Evolutionary conservation across 2,888 invertebrate genomes (phyloP).

Genomic region (Coleophora flavipennella): DNA sequence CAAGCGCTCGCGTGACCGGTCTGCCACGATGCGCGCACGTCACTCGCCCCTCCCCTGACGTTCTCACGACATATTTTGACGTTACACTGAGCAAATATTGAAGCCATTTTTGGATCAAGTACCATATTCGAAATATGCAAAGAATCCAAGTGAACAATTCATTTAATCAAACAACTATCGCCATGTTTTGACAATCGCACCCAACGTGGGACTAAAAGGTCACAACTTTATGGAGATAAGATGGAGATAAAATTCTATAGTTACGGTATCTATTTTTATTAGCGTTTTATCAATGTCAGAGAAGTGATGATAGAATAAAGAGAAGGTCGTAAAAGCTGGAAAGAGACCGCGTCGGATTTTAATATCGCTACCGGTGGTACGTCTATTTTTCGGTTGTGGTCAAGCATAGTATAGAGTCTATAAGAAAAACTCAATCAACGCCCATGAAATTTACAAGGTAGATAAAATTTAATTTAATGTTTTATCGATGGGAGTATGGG

Average conservation of each 20-base stretch:
- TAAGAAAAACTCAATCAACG: slow-evolving; percentile 56
- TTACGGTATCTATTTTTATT: slow-evolving; percentile 29
- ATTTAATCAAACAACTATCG: slow-evolving; percentile 2
- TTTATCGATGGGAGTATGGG: slow-evolving; percentile 47
- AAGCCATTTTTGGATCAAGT: slow-evolving; percentile 57
- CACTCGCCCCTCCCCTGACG: slow-evolving; percentile 41
- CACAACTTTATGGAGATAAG: slow-evolving; percentile 32
- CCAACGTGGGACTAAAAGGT: slow-evolving; percentile 30
- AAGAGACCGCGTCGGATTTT: slow-evolving; percentile 41
- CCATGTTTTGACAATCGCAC: slow-evolving; percentile 29
- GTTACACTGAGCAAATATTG: slow-evolving; percentile 66
- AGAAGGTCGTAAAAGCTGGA: slow-evolving; percentile 28
- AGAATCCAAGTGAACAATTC: slow-evolving; percentile 42
- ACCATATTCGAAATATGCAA: slow-evolving; percentile 37
- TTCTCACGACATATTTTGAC: slow-evolving; percentile 68
- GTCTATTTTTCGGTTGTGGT: slow-evolving; percentile 22
- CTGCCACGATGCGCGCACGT: slow-evolving; percentile 45
- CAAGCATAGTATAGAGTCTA: slow-evolving; percentile 17
- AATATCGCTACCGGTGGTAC: slow-evolving; percentile 46
- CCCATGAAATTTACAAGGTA: slow-evolving; percentile 64
- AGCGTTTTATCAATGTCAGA: slow-evolving; percentile 31
- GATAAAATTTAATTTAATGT: slow-evolving; percentile 66
- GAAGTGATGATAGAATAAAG: slow-evolving; percentile 31
- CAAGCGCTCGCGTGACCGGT: slow-evolving; percentile 51
- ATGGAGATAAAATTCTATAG: slow-evolving; percentile 31